Conservation (phyloP, 2,113 vertebrate species). For the Pampusana beccarii region DNA sequence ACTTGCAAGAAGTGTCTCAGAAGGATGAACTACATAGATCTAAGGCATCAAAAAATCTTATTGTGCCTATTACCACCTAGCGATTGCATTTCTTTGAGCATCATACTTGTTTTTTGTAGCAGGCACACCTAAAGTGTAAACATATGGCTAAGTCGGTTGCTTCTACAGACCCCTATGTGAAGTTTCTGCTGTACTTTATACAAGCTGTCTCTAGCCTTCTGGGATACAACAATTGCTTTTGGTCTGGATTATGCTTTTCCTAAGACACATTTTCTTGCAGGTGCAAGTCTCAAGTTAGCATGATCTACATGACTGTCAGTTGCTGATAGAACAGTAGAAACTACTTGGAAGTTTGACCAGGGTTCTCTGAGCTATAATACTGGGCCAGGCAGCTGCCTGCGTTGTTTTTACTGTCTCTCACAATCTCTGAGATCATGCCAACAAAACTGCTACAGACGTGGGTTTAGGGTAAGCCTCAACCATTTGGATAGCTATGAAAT, state of each 20-base stretch:
- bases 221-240: neutral
- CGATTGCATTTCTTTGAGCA: neutral
- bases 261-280: neutral
- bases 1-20: neutral
- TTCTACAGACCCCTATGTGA: neutral
- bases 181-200: neutral
- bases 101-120: neutral
- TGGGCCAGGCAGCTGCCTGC: neutral
- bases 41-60: neutral
- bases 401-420: accelerated
- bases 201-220: neutral
- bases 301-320: neutral
- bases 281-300: neutral
- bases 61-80: neutral
- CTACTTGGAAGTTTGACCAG: neutral
- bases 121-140: neutral
- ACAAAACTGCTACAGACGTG: neutral
- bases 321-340: neutral
- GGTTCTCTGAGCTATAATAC: neutral
- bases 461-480: neutral
- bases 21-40: neutral
- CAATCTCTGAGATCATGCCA: neutral
- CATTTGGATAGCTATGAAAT: neutral
- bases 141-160: accelerated
- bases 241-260: neutral